phyloP scores from a whole-genome alignment of 2,888 invertebrate species.

The Erebia palarica region DNA sequence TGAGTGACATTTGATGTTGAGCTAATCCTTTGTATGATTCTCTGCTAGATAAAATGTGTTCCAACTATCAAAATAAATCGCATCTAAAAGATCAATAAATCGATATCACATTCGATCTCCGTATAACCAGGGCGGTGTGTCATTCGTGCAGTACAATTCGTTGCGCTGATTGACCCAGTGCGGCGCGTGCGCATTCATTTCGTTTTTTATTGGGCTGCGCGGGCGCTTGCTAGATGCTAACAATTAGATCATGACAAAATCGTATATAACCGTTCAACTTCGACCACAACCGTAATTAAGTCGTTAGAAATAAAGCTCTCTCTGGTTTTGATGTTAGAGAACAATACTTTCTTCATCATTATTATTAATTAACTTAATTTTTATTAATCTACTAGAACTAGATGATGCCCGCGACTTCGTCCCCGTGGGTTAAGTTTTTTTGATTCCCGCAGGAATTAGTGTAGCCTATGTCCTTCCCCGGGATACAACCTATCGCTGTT shows the following conservation, averaged over 20 bases:
- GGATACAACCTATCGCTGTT: no score
- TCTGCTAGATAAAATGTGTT: not conserved
- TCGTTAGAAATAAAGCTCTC: not conserved
- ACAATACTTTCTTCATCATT: no score
- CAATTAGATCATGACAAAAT: constrained; percentile 28
- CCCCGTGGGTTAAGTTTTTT: no score
- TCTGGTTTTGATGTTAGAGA: no score
- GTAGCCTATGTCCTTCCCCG: no score
- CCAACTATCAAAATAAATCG: no score
- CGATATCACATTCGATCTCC: constrained; percentile 12
- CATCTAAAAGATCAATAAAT: not conserved
- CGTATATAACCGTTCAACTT: constrained; percentile 13
- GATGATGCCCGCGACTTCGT: no score
- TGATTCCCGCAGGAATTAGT: no score
- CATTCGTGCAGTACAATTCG: constrained; percentile 65
- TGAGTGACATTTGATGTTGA: no score
- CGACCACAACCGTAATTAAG: constrained; percentile 3
- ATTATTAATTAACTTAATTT: no score
- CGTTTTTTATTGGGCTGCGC: constrained; percentile 39
- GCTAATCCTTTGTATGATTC: no score
- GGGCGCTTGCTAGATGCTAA: constrained; percentile 28
- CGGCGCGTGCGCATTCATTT: constrained; percentile 54
- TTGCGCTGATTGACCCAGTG: constrained; percentile 64
- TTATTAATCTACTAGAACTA: no score
- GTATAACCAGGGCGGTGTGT: constrained; percentile 54